Base-by-base conservation (phyloP, 2,113 vertebrate genomes). In the Hyperopisus bebe region DNA sequence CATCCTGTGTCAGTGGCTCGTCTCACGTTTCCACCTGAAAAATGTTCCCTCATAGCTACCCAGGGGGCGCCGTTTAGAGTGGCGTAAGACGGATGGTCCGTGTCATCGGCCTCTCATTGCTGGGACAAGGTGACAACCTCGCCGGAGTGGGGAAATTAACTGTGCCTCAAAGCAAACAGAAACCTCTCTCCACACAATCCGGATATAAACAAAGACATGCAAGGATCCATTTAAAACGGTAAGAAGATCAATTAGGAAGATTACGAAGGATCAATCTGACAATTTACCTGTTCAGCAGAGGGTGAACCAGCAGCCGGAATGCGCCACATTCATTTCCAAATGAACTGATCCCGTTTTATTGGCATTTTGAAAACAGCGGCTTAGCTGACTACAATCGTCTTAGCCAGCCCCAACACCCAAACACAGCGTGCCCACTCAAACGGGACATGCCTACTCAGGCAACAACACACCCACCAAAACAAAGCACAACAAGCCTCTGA, bases 71-170 rank as follows among this genome's bases (percentile, higher is more conserved):
- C 15, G 13, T 77, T 39, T 17, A 74, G 31, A 70, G 66, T 31
- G 27, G 10, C 39, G 2, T 46, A 8, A 84, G 44, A 47, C 3
- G 19, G 89, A 51, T 13, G 80, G 80, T 42, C 31, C 87, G 55
- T 50, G 90, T 88, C 90, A 90, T 35, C 50, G 84, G 88, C 84
- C 50, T 21, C 48, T 86, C 90, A 88, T 86, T 88, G 87, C 77
- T 51, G 13, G 19, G 66, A 21, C 50, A 70, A 82, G 77, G 44
- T 51, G 70, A 44, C 88, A 70, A 5, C 48, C 31, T 24, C 50
- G 24, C 82, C 35, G 74, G 47, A 58, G 21, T 19, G 55, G 55
- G 46, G 44, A 35, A 42, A n/a, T 70, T 27, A 88, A 88, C 50
- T 39, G 3, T 42, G n/a, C 44, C 85, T 51, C 85, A 53, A 53